phyloP scores from a whole-genome alignment of 2,888 invertebrate species.

The Scaptomyza reducta region DNA sequence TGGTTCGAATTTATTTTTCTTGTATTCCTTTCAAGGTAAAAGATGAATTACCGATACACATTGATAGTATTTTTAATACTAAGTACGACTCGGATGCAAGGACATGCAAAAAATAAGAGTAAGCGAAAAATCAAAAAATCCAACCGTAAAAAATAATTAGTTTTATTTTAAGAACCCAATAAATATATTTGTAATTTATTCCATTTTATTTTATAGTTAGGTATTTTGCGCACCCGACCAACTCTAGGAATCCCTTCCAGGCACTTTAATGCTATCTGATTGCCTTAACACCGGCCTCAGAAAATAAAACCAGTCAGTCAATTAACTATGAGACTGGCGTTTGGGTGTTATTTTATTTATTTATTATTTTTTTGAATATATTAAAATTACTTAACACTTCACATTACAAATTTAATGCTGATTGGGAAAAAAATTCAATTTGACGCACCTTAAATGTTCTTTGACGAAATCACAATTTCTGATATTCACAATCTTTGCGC shows the following conservation, averaged over 20 bases:
- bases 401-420: not conserved
- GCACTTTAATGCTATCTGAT: not conserved
- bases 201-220: not conserved
- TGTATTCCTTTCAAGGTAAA: not conserved
- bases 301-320: not conserved
- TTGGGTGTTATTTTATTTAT: too few species aligned
- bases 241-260: not conserved
- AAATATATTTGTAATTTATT: not conserved
- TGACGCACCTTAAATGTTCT: not conserved
- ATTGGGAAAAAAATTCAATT: not conserved
- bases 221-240: not conserved
- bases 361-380: too few species aligned
- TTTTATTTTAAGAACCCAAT: not conserved
- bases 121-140: not conserved
- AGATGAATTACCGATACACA: not conserved
- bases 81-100: too few species aligned
- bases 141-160: too few species aligned
- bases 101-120: not conserved
- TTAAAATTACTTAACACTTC: not conserved
- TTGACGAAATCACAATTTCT: slow-evolving; percentile 2
- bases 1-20: too few species aligned
- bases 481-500: not conserved
- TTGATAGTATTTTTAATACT: not conserved
- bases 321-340: not conserved
- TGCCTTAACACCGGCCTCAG: not conserved